Conservation (phyloP, 2,797 vertebrate species). For the Gymnoscopelus braueri region DNA sequence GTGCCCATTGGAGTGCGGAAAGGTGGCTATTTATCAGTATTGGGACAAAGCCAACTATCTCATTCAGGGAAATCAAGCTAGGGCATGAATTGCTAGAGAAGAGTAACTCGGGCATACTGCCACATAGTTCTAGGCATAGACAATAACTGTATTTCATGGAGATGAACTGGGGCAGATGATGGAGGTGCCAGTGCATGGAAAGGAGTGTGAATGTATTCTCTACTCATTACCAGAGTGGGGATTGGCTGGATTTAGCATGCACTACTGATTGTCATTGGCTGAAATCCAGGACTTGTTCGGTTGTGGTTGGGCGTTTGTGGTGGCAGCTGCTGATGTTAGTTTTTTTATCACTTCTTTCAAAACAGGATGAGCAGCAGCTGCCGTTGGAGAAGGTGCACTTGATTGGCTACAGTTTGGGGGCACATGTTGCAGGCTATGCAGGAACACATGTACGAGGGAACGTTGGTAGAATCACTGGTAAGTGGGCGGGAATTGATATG, state of each 20-base stretch:
- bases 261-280: conserved; percentile 38
- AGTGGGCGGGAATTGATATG: not conserved
- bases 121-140: conserved; percentile 50
- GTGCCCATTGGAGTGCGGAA: conserved; percentile 1
- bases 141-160: conserved; percentile 55
- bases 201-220: conserved; percentile 31
- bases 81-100: conserved; percentile 23
- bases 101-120: conserved; percentile 42
- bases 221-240: conserved; percentile 32
- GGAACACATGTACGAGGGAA: conserved; percentile 86
- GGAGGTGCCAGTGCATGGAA: conserved; percentile 49
- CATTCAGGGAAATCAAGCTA: conserved; percentile 45
- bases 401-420: conserved; percentile 96
- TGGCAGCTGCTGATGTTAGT: conserved; percentile 47
- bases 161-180: conserved; percentile 57
- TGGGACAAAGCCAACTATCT: conserved; percentile 20
- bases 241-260: conserved; percentile 41
- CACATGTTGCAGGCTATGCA: conserved; percentile 92
- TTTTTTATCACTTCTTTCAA: conserved; percentile 1
- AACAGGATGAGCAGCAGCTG: conserved; percentile 85
- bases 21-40: conserved; percentile 22
- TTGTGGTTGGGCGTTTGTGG: conserved; percentile 21
- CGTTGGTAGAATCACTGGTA: conserved; percentile 94
- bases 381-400: conserved; percentile 88
- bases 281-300: conserved; percentile 22